Base-by-base conservation (phyloP, 2,888 invertebrate species). In the Pandemis corylana region DNA sequence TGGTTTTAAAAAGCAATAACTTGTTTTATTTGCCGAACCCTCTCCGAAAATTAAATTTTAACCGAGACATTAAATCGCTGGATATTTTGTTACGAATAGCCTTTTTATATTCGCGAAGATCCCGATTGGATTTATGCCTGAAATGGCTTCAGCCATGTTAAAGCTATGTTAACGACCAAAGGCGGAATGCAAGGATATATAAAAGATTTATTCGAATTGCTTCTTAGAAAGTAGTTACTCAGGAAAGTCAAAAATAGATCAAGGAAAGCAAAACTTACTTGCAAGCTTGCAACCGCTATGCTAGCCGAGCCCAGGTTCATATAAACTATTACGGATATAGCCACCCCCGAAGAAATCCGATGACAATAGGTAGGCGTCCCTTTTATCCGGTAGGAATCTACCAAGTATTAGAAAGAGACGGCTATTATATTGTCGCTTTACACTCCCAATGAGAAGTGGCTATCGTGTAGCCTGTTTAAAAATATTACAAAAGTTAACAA, bases 101-200 rank as follows among this genome's bases (percentile, higher is more conserved):
- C 70, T 78, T 78, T 78, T 77, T 77, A 80, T 75, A 76, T 63
- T 72, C 76, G 65, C 56, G 76, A 77, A 78, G 61, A 79, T 80
- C 76, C 74, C 76, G 66, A 78, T 74, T 72, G 76, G 78, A 76
- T 72, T 77, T 71, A 71, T 68, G 71, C 59, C 41, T 68, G 75
- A 68, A 71, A 75, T 68, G 64, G 76, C 65, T 77, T 69, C 77
- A 76, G 78, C 76, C 76, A 80, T 78, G 78, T 78, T 78, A 81
- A 79, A 78, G 79, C 78, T 72, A 64, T 70, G 76, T 80, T 85
- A 81, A 84, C 82, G 84, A 80, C 78, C 80, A 49, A 64, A 80
- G 69, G 79, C 83, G 83, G 81, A 80, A 80, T 81, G 78, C 78
- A 78, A 68, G 75, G 75, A 69, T 75, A 79, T 81, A 80, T 49